Conservation (phyloP, 2,888 invertebrate species). For the Taphrorychus bicolor region DNA sequence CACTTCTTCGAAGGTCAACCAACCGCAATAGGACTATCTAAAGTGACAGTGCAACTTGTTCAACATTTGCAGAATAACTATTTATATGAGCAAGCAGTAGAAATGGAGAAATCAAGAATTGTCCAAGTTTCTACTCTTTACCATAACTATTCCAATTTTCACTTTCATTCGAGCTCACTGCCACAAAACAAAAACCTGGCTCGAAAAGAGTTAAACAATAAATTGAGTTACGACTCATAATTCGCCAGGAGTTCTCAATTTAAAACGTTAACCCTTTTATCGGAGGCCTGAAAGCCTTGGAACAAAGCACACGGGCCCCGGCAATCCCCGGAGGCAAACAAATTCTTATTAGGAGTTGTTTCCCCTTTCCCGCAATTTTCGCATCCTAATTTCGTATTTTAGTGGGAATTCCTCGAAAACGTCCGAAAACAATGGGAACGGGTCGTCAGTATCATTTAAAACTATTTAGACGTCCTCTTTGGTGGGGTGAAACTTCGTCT, state of each 20-base stretch:
- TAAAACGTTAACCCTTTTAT: slow-evolving; percentile 24
- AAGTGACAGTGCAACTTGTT: no score
- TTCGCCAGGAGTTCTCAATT: not conserved
- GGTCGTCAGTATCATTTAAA: not conserved
- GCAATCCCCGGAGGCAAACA: slow-evolving; percentile 22
- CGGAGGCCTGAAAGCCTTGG: slow-evolving; percentile 6
- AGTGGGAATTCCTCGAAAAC: slow-evolving; percentile 9
- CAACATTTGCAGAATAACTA: no score
- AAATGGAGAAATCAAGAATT: no score
- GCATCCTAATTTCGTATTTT: slow-evolving; percentile 12
- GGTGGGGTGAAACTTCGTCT: not conserved
- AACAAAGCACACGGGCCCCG: slow-evolving; percentile 1
- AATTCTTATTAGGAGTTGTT: slow-evolving; percentile 33
- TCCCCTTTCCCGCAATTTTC: slow-evolving; percentile 20
- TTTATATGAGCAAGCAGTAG: no score
- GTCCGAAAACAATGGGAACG: slow-evolving; percentile 6
- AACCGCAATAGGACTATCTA: no score
- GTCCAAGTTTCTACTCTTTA: no score
- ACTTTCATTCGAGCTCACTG: no score
- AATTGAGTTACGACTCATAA: not conserved
- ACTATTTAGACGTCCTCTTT: not conserved
- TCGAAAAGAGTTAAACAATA: no score
- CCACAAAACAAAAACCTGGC: no score
- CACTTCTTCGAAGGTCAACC: no score
- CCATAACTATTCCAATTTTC: no score